These are phyloP conservation scores for Melanitta fusca DNA, from an alignment of 2,797 vertebrate genomes.

Conservation along the genomic window DNA sequence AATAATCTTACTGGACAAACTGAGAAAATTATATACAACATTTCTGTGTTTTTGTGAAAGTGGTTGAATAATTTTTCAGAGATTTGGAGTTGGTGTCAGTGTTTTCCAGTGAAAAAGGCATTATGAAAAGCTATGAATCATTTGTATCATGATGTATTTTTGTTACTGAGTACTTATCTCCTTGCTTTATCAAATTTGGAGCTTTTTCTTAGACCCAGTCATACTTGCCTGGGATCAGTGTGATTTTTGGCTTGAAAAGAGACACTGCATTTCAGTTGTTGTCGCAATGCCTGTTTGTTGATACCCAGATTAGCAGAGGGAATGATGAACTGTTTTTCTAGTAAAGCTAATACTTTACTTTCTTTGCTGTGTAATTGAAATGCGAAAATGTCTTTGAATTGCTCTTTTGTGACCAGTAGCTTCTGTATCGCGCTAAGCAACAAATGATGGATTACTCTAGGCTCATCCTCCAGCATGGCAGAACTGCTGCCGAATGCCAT, in stretches of 20 bases:
- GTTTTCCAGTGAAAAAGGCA: background rate
- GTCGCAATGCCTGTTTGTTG: background rate
- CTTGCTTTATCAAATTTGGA: background rate
- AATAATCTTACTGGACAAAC: background rate
- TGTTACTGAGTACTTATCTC: background rate
- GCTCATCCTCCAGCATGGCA: background rate
- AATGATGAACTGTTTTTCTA: background rate
- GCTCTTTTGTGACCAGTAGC: background rate
- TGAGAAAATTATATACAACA: fast-evolving
- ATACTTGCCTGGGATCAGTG: background rate
- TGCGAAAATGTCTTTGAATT: background rate
- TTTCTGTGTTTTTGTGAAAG: background rate
- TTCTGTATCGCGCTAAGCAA: background rate
- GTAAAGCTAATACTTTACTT: background rate
- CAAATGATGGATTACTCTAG: background rate
- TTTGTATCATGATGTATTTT: background rate
- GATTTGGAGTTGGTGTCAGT: background rate
- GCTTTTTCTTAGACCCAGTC: background rate
- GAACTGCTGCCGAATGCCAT: background rate
- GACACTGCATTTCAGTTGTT: fast-evolving
- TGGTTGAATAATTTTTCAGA: background rate
- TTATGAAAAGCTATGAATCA: background rate
- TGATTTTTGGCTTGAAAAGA: background rate
- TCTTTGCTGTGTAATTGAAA: background rate
- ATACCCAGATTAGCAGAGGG: background rate